These are phyloP conservation scores for Herpetotheres cachinnans DNA, from an alignment of 2,113 vertebrate species.

Conservation along the genomic window DNA sequence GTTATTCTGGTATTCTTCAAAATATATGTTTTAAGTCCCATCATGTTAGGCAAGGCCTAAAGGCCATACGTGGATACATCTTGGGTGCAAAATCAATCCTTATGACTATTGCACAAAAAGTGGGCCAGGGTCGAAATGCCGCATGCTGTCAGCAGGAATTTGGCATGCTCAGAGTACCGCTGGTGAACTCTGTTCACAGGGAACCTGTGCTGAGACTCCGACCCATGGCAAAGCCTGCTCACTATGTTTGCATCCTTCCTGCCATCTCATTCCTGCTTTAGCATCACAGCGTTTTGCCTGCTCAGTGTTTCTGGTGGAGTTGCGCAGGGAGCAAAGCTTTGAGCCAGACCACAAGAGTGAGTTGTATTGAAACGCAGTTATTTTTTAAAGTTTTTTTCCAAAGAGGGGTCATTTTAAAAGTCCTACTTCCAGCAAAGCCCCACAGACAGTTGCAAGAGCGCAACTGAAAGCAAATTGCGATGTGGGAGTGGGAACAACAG, in stretches of 20 bases:
- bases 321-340: background rate
- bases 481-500: background rate
- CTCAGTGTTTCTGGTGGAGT: background rate
- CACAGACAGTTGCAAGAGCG: background rate
- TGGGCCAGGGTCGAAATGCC: rapidly evolving
- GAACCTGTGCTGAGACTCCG: background rate
- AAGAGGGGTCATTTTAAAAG: background rate
- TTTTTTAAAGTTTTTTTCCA: background rate
- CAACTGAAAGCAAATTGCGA: background rate
- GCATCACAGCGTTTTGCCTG: background rate
- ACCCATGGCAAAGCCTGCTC: background rate
- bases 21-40: background rate
- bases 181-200: background rate
- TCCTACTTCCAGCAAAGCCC: background rate
- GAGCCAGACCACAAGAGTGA: background rate
- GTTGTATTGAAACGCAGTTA: background rate
- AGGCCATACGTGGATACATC: background rate
- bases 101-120: background rate
- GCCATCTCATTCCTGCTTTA: background rate
- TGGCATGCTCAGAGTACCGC: background rate
- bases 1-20: background rate
- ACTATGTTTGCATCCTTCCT: background rate
- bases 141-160: background rate
- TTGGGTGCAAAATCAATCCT: background rate
- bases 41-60: background rate